Evolutionary conservation across 2,888 invertebrate genomes (phyloP), one percentile per base, ranked within the genome.

Genomic region (Ophioninae sp.): DNA sequence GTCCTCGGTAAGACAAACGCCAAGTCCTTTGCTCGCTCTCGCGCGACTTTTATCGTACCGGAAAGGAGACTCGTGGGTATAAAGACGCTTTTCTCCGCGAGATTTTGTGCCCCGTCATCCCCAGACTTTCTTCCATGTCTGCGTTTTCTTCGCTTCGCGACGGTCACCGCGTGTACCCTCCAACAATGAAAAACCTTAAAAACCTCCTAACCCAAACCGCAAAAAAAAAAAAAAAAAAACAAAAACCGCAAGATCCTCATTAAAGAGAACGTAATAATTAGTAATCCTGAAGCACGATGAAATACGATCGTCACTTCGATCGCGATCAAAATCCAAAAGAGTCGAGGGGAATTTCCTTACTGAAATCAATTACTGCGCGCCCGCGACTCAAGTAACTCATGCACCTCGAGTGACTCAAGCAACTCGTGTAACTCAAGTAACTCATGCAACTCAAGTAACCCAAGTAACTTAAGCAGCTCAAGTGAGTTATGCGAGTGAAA

Each of bases 1-100:
- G 88, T 93, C 82, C 88, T 92, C n/a, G 92, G 92, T 92, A 89
- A 90, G 88, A 84, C 81, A 82, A 85, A 84, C 81, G 75, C 83
- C 84, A 61, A 76, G 69, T 80, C 86, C 81, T 84, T 82, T 88
- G 82, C 76, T 56, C 61, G 61, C 41, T 57, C 21, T 62, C 41
- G 69, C 65, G 39, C 68, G 61, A 64, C 64, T 82, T 81, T 81
- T 79, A 82, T 68, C 72, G 75, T 30, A 41, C 61, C 7, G 44
- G 30, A 77, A 59, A 61, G 70, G 73, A 59, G 39, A 56, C 64
- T 65, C 57, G 62, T 41, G 62, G 7, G 20, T 8, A 30, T 59
- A 44, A 44, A 73, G 30, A 68, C 20, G 13, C 64, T 70, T 74
- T 73, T 67, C 74, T 50, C 59, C 59, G 61, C 30, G 21, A 57